A percentile compares a stretch with the other conserved stretches of the same genome.
phyloP scores from a whole-genome alignment of 2,888 invertebrate genomes.

The Fragum sueziense region DNA sequence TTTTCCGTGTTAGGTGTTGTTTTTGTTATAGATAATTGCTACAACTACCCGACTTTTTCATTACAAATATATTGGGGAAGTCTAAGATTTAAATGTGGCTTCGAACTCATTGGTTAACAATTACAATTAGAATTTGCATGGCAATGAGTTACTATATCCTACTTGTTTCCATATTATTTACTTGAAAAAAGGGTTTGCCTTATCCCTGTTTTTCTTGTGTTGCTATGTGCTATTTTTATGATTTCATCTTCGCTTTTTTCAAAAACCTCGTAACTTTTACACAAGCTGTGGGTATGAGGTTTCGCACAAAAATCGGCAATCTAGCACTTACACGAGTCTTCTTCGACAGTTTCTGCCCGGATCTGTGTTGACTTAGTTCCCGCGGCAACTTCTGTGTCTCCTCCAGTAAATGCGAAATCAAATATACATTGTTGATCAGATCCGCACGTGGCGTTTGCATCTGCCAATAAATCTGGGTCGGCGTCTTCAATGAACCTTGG shows the following conservation, averaged over 20 bases:
- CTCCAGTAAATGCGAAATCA: conserved; percentile 53
- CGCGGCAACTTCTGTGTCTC: conserved; percentile 24
- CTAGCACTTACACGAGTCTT: background rate
- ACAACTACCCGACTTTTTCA: no score
- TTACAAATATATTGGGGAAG: no score
- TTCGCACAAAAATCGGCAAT: no score
- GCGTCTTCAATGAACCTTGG: conserved; percentile 56
- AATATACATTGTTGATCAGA: conserved; percentile 50
- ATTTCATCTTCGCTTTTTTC: background rate
- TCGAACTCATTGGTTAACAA: no score
- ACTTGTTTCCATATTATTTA: background rate
- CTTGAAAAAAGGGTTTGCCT: background rate
- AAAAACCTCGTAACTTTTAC: background rate
- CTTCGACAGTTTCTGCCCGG: background rate
- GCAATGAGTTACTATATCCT: background rate
- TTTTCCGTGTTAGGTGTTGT: background rate
- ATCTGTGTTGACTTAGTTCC: background rate
- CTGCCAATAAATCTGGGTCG: conserved; percentile 25
- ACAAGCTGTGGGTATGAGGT: background rate
- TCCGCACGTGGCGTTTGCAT: conserved; percentile 43
- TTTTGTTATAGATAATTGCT: background rate
- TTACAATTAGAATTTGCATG: no score
- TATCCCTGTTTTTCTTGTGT: background rate
- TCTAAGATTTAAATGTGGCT: no score
- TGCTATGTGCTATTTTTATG: background rate